Evolutionary conservation across 2,888 invertebrate species (phyloP).

Genomic region (Salpingus planirostris): DNA sequence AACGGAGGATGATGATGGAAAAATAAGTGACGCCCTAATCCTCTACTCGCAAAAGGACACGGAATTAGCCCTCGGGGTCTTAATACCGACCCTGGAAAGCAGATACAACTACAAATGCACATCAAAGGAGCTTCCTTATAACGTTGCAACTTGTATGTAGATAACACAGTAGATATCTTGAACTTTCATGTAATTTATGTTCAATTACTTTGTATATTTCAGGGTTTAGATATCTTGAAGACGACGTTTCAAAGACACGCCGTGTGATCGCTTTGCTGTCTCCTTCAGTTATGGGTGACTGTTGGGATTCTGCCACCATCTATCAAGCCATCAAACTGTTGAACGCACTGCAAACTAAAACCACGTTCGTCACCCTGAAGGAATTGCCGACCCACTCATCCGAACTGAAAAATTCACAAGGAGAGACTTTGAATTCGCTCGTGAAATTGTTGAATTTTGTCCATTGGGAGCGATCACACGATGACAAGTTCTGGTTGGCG

Average conservation of each 20-base stretch:
- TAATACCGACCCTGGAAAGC: constrained; percentile 53
- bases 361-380: constrained; percentile 40
- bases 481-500: constrained; percentile 53
- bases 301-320: constrained; percentile 42
- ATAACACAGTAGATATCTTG: too few species aligned
- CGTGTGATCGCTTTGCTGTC: constrained; percentile 44
- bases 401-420: constrained; percentile 39
- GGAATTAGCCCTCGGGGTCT: constrained; percentile 51
- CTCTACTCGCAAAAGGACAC: constrained; percentile 56
- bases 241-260: constrained; percentile 45
- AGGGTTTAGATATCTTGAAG: constrained; percentile 52
- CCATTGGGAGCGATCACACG: constrained; percentile 40
- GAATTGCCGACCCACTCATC: constrained; percentile 36
- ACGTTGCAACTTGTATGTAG: constrained; percentile 16
- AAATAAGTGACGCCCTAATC: constrained; percentile 56
- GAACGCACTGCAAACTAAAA: constrained; percentile 25
- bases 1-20: constrained; percentile 45
- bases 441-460: constrained; percentile 45
- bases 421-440: constrained; percentile 44
- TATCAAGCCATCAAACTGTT: constrained; percentile 41
- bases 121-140: constrained; percentile 37
- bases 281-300: constrained; percentile 40
- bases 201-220: too few species aligned
- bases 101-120: constrained; percentile 57
- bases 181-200: too few species aligned